Evolutionary conservation across 2,797 vertebrate genomes (phyloP), one percentile per base, ranked within the genome.

Genomic region (Notoglanidium macrostoma): DNA sequence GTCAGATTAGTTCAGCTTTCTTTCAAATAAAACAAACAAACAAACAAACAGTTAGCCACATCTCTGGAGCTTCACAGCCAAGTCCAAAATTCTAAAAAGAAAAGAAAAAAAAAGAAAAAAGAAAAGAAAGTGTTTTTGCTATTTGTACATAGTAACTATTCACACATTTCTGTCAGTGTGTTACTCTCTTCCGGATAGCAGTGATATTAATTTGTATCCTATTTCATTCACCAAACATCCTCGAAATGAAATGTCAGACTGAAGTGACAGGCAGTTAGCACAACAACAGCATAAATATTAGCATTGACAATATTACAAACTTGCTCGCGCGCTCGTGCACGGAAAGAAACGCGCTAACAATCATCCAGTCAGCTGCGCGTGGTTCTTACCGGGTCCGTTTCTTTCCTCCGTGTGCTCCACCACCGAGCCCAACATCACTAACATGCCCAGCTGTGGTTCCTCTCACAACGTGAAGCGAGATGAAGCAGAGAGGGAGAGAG

Each of bases 361-460:
- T 0, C 11, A 14, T 10, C 3, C 29, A 32, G 21, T 19, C 26
- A 9, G n/a, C 29, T 26, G 2, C 46, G 19, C 2, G 15, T 55
- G n/a, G 11, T 68, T 51, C 95, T 94, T 94, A 96, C 95, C 94
- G 92, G 93, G 87, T 35, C 82, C 85, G 92, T 89, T 92, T 86
- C 87, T 92, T 91, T 91, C 92, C 87, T 89, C 92, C 89, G 91
- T 88, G 90, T 89, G 93, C 74, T 92, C 93, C 80, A 83, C n/a
- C 80, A 83, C 44, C 81, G 91, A 90, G 84, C 88, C 91, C 93
- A 92, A 91, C 92, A 91, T 92, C 68, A 85, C 80, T 59, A 49
- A 51, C 80, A 83, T 83, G 44, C 35, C 14, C 55, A 46, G 63
- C 85, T 82, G 68, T 40, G 40, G 68, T n/a, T 63, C 74, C 84